These are phyloP conservation scores for Benitochromis conjunctus DNA, from an alignment of 2,113 vertebrate species.

Conservation along the genomic window DNA sequence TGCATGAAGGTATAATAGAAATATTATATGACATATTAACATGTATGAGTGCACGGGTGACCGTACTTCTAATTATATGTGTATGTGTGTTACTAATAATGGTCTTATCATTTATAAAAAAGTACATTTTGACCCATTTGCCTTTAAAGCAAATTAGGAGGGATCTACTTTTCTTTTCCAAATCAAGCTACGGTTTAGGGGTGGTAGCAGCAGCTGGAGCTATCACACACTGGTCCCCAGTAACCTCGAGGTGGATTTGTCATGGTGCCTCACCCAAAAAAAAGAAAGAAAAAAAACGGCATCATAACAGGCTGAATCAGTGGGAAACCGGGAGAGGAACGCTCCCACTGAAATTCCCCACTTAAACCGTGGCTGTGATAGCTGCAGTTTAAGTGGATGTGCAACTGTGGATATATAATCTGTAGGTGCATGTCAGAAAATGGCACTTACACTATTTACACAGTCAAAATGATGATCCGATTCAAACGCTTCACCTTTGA, in stretches of 20 bases:
- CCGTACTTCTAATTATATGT: not conserved
- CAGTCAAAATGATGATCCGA: not conserved
- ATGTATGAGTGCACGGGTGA: not conserved
- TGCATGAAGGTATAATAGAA: no score
- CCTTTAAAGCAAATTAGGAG: not conserved
- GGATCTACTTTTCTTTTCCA: not conserved
- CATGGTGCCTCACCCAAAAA: not conserved
- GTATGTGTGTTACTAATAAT: no score
- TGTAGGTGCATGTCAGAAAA: not conserved
- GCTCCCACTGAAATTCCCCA: not conserved
- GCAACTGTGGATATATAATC: not conserved
- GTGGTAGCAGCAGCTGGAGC: not conserved
- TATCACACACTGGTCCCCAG: slow-evolving; percentile 1
- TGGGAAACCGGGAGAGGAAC: not conserved
- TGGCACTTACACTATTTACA: not conserved
- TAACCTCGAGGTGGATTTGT: slow-evolving; percentile 11
- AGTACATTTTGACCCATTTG: not conserved
- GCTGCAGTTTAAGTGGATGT: not conserved
- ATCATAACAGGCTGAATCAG: not conserved
- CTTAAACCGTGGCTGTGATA: not conserved
- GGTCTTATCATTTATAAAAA: no score
- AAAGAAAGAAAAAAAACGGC: not conserved
- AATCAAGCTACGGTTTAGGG: not conserved
- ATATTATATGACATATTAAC: not conserved
- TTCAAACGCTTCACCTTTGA: not conserved